Conservation (phyloP, 2,113 vertebrate genomes). For the Cyrtonyx montezumae region DNA sequence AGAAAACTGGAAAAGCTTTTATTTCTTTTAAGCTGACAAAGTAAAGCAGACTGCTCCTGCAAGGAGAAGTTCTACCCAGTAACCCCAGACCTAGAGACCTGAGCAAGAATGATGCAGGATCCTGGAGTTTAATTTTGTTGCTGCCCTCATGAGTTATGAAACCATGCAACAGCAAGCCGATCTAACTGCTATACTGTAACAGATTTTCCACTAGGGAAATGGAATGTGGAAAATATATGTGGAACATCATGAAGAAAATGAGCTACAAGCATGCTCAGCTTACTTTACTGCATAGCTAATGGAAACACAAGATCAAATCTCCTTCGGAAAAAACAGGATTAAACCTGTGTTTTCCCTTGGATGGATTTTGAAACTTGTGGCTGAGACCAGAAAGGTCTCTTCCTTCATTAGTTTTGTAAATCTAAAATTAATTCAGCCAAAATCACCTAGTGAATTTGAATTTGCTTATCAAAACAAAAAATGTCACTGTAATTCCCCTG, state of each 20-base stretch:
- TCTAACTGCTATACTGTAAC: not conserved
- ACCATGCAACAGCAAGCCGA: not conserved
- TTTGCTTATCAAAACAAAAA: not conserved
- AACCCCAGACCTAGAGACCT: not conserved
- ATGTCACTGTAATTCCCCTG: not conserved
- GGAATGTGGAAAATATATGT: not conserved
- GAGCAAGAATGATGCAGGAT: not conserved
- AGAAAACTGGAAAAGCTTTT: not conserved
- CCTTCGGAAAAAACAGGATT: not conserved
- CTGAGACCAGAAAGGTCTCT: not conserved
- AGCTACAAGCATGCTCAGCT: not conserved
- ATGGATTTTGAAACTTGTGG: not conserved
- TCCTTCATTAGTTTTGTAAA: not conserved
- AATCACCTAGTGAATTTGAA: not conserved
- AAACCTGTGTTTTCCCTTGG: not conserved
- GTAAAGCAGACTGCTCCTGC: not conserved
- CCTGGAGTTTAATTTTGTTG: not conserved
- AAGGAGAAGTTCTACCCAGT: not conserved
- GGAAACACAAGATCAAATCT: not conserved
- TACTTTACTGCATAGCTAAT: not conserved
- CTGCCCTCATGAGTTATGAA: not conserved
- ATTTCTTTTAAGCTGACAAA: not conserved
- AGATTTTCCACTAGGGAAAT: not conserved
- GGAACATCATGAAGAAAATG: not conserved
- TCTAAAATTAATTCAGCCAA: not conserved